Evolutionary conservation across 2,888 invertebrate genomes (phyloP), one percentile per base, ranked within the genome.

Genomic region (Netelia fuscicornis): DNA sequence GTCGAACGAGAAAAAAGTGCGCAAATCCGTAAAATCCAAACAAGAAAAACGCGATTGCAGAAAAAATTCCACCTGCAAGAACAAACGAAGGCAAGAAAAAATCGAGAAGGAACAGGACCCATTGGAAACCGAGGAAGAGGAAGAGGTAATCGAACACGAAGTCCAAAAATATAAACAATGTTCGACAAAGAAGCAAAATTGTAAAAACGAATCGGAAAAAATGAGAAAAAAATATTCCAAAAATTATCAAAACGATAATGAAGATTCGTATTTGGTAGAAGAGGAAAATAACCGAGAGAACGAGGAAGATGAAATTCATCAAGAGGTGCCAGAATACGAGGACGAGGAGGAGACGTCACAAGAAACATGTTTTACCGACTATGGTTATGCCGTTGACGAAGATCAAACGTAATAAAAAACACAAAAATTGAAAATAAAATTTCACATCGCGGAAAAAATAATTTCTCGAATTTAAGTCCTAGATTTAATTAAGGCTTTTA

Each of bases 401-500:
- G 62, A 42, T 64, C 56, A 56, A 71, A 17, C 42, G 6, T 62
- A 17, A 78, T 30, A 48, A 52, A 17, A 17, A 10, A 20, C 48
- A 13, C 11, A 9, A 13, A 58, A 86, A 87, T 86, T 86, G 88
- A 86, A 82, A 89, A 83, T 37, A 75, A 52, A 17, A 52, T 52
- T 6, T 48, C 52, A 3, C 17, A 17, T 37, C 37, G 37, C 5
- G 37, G 6, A 37, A 37, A 37, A 5, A 37, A 8, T 37, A 5
- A 37, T 6, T 37, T 37, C 6, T 37, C 5, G 37, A 6, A 37
- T 37, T 37, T 37, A 37, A 37, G 37, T 37, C 6, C 1, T 37
- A 30, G 37, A 30, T 1, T 5, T 37, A 37, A 37, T 37, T 37
- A 37, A 37, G 37, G 37, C 6, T 37, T 6, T 3, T 37, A 1